phyloP scores from a whole-genome alignment of 1,140 invertebrate species.

The Delia radicum region DNA sequence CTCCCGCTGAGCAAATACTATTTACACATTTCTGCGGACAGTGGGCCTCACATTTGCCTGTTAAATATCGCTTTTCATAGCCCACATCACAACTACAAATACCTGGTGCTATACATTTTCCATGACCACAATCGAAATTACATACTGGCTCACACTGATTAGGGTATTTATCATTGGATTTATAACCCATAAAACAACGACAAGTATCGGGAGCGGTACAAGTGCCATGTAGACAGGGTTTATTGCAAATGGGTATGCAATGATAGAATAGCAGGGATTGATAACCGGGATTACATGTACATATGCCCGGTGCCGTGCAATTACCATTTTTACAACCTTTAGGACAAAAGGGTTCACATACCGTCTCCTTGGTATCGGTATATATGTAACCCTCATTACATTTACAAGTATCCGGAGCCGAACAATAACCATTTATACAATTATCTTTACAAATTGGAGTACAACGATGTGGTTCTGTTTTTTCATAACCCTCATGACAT shows the following conservation, averaged over 20 bases:
- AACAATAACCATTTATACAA: constrained; percentile 63
- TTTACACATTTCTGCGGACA: constrained; percentile 52
- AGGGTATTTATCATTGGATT: constrained; percentile 45
- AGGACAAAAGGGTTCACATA: constrained; percentile 44
- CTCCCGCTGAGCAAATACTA: constrained; percentile 39
- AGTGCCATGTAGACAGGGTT: constrained; percentile 48
- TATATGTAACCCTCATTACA: constrained; percentile 62
- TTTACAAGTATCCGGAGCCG: constrained; percentile 61
- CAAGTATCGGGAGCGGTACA: constrained; percentile 47
- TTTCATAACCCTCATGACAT: constrained; percentile 43
- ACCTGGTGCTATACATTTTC: constrained; percentile 44
- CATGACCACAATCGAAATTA: constrained; percentile 37
- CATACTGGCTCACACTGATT: constrained; percentile 47
- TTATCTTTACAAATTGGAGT: constrained; percentile 58
- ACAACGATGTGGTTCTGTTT: constrained; percentile 52
- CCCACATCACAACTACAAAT: constrained; percentile 43
- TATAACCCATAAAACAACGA: constrained; percentile 45
- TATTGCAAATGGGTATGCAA: constrained; percentile 56
- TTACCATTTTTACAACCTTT: constrained; percentile 55
- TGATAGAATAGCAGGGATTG: constrained; percentile 41
- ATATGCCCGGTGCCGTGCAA: constrained; percentile 57
- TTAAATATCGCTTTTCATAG: constrained; percentile 46
- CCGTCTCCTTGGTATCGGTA: constrained; percentile 39
- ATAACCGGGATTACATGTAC: constrained; percentile 66
- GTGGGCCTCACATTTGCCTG: constrained; percentile 49